Percentiles rank a stretch among this genome's conserved stretches.
phyloP scores from a whole-genome alignment of 2,888 invertebrate genomes.

The Emmelina monodactyla region DNA sequence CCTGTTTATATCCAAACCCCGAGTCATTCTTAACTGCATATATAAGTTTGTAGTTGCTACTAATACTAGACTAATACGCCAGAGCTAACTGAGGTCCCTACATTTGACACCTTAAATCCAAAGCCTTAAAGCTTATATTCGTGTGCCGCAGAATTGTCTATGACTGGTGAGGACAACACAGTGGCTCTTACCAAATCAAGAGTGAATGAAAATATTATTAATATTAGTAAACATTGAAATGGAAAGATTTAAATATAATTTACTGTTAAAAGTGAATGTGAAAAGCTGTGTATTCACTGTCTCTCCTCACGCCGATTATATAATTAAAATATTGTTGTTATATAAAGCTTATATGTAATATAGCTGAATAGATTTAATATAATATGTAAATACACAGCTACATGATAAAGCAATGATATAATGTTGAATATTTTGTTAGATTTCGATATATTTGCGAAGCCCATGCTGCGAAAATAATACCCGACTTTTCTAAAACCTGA shows the following conservation, averaged over 20 bases:
- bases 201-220: background rate
- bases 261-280: slow-evolving; percentile 1
- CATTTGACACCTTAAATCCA: too few relatives aligned
- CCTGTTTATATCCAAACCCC: too few relatives aligned
- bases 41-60: slow-evolving; percentile 26
- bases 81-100: too few relatives aligned
- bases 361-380: background rate
- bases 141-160: slow-evolving; percentile 43
- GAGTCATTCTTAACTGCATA: slow-evolving; percentile 11
- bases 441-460: slow-evolving; percentile 23
- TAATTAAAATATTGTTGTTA: background rate
- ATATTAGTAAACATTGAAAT: too few relatives aligned
- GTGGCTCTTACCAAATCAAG: slow-evolving; percentile 14
- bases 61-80: too few relatives aligned
- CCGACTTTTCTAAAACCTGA: background rate
- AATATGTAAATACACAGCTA: slow-evolving; percentile 18
- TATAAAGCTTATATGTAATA: background rate
- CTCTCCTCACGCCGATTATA: background rate
- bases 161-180: slow-evolving; percentile 52
- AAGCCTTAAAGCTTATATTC: too few relatives aligned
- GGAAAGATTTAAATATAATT: too few relatives aligned
- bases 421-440: background rate
- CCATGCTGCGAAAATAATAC: slow-evolving; percentile 33
- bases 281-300: slow-evolving; percentile 15
- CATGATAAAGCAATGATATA: background rate